These are phyloP conservation scores for Archips crataeganus DNA, from an alignment of 2,888 invertebrate genomes.

Conservation along the genomic window DNA sequence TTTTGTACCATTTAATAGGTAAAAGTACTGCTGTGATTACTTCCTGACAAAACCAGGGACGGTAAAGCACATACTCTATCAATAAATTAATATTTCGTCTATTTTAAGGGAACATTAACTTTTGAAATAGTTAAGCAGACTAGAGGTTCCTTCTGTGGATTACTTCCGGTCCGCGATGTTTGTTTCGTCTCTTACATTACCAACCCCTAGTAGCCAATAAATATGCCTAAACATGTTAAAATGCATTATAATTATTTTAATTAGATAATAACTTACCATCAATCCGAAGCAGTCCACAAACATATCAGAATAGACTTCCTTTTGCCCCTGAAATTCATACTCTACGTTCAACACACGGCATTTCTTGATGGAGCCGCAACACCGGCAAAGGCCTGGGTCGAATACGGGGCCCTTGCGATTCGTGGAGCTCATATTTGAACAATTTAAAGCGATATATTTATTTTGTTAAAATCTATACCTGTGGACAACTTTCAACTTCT, in stretches of 20 bases:
- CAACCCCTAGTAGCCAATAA: background rate
- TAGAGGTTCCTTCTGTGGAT: too few species aligned
- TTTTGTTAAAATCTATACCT: background rate
- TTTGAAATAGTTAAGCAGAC: too few species aligned
- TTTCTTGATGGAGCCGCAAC: slow-evolving; percentile 50
- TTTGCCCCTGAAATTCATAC: slow-evolving; percentile 44
- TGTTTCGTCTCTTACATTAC: background rate
- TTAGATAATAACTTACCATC: slow-evolving; percentile 56
- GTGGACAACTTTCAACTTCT: background rate
- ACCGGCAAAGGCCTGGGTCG: slow-evolving; percentile 47
- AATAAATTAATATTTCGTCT: too few species aligned
- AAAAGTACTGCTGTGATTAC: too few species aligned
- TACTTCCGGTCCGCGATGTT: too few species aligned
- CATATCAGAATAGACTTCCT: slow-evolving; percentile 50
- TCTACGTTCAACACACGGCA: slow-evolving; percentile 48
- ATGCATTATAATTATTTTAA: background rate
- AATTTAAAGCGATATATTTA: slow-evolving; percentile 5
- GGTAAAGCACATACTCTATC: too few species aligned
- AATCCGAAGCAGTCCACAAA: slow-evolving; percentile 74
- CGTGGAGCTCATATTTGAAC: slow-evolving; percentile 34
- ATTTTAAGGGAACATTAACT: too few species aligned
- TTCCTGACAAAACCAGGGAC: too few species aligned
- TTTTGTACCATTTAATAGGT: too few species aligned
- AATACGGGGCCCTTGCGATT: slow-evolving; percentile 42
- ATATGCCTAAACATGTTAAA: background rate